Conservation (phyloP, 2,113 vertebrate species). For the Erinaceus europaeus region DNA sequence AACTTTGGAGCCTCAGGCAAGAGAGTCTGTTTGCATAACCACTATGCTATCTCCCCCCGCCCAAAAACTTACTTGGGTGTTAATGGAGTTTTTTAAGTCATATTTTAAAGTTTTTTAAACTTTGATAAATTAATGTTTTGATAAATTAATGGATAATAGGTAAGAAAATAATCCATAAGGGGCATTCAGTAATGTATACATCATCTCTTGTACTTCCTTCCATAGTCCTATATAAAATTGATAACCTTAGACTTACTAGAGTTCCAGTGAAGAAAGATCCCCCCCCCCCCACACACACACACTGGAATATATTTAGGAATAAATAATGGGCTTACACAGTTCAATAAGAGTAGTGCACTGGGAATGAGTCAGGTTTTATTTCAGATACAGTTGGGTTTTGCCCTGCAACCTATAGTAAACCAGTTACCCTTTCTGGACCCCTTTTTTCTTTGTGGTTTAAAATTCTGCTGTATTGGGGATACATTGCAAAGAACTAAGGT, state of each 20-base stretch:
- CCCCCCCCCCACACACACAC: background rate
- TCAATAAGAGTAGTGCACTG: background rate
- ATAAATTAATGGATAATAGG: background rate
- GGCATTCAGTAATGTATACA: too few relatives aligned
- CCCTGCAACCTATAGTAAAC: conserved; percentile 3
- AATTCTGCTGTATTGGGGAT: background rate
- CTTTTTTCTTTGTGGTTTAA: conserved; percentile 14
- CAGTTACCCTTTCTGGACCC: background rate
- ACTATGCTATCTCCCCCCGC: too few relatives aligned
- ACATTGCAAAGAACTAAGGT: background rate
- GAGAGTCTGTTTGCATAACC: too few relatives aligned
- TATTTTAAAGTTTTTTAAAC: too few relatives aligned
- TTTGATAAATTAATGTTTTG: background rate
- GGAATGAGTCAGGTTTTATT: background rate
- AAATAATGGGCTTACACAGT: background rate
- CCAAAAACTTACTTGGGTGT: too few relatives aligned
- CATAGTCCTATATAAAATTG: background rate
- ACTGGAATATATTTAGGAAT: background rate
- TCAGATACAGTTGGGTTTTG: background rate
- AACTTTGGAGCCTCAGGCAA: too few relatives aligned
- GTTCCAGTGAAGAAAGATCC: background rate
- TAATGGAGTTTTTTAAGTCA: too few relatives aligned
- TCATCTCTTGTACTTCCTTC: background rate
- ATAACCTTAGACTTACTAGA: background rate
- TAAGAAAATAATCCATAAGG: background rate